Base-by-base conservation (phyloP, 2,888 invertebrate genomes). In the Phrixothrix hirtus region DNA sequence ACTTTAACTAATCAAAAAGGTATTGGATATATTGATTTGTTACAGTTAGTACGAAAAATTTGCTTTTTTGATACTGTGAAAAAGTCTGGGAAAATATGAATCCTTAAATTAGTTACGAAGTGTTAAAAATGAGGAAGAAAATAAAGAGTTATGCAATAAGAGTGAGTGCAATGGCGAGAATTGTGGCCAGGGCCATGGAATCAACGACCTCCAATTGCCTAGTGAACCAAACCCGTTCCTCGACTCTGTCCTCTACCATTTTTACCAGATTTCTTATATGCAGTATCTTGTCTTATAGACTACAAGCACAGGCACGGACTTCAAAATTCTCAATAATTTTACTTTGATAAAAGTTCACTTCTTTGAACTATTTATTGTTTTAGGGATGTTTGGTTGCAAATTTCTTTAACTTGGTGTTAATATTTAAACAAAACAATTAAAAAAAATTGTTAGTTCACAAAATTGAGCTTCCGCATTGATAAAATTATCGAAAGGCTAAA, bases 121-220 rank as follows among this genome's bases (percentile, higher is more conserved):
- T n/a, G n/a, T n/a, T n/a, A n/a, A n/a, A n/a, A n/a, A n/a, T n/a
- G n/a, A n/a, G n/a, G n/a, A n/a, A n/a, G n/a, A n/a, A n/a, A n/a
- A n/a, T n/a, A n/a, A n/a, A n/a, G n/a, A n/a, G 53, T 57, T 53
- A 49, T 50, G 49, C 49, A 57, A 57, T 50, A 53, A 49, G 55
- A 57, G 58, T 38, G 55, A 59, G 54, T 57, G 60, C 58, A 61
- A 61, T 55, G 53, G 57, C 56, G 50, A 49, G 53, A 46, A 49
- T 54, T 57, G 41, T 58, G 63, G 63, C 65, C 66, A 64, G 61
- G 65, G 65, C 63, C 67, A 68, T 59, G 71, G 74, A 69, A 71
- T 73, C 75, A 76, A 76, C 73, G 75, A 76, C 75, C 75, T 75
- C 73, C 65, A 63, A 69, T 75, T 74, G 75, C 75, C 75, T 74